phyloP scores from a whole-genome alignment of 1,140 invertebrate genomes.

The Apis dorsata region DNA sequence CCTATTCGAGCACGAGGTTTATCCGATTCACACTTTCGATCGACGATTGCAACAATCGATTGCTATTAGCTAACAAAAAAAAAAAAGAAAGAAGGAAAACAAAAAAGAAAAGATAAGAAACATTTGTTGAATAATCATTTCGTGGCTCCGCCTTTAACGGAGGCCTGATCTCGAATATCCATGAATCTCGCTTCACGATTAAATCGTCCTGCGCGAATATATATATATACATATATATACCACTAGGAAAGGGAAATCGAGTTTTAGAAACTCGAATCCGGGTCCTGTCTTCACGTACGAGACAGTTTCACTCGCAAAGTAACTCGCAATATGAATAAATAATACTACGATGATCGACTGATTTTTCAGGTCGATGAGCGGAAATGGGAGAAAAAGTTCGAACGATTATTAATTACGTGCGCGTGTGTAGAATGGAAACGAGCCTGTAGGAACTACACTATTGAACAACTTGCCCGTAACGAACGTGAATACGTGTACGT shows the following conservation, averaged over 20 bases:
- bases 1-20: not conserved
- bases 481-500: conserved; percentile 18
- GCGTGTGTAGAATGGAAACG: conserved; percentile 52
- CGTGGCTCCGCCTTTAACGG: not conserved
- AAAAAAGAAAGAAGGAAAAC: not conserved
- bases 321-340: conserved; percentile 53
- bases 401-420: conserved; percentile 53
- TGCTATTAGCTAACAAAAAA: not conserved
- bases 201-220: conserved; percentile 10
- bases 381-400: not conserved
- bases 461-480: conserved; percentile 43
- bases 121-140: not conserved
- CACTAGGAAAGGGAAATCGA: not conserved
- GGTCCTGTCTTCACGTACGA: not conserved
- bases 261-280: conserved; percentile 20
- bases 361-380: not conserved
- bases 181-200: conserved; percentile 9
- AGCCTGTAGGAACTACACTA: conserved; percentile 63
- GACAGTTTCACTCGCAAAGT: not conserved
- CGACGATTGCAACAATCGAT: not conserved
- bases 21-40: not conserved
- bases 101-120: not conserved
- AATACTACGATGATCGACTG: conserved; percentile 43
- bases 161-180: not conserved
- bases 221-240: not conserved